These are phyloP conservation scores for Odontocerum albicorne DNA, from an alignment of 2,888 invertebrate genomes.

Conservation along the genomic window DNA sequence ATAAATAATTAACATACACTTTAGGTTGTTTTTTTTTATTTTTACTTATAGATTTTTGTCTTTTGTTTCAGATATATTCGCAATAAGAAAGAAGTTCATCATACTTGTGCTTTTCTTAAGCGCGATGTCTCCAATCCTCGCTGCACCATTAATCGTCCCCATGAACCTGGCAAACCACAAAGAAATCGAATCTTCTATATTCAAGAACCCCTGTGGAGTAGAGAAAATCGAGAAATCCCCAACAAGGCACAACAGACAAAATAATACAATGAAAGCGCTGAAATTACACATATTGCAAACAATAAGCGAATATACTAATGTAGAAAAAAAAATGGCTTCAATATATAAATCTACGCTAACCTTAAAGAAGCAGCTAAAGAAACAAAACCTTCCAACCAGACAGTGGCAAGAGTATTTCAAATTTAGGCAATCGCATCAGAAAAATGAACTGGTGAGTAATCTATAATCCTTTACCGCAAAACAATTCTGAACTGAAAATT, in stretches of 20 bases:
- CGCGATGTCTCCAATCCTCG: slow-evolving; percentile 1
- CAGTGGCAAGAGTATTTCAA: slow-evolving; percentile 3
- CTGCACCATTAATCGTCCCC: slow-evolving; percentile 1
- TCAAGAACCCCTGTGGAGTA: slow-evolving; percentile 16
- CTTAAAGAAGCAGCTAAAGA: slow-evolving; percentile 3
- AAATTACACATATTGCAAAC: slow-evolving; percentile 1
- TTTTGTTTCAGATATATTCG: slow-evolving; percentile 20
- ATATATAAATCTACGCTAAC: slow-evolving; percentile 3
- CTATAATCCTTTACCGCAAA: too few species aligned
- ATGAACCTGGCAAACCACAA: slow-evolving; percentile 1
- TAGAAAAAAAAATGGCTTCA: slow-evolving; percentile 1
- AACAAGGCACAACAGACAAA: background rate
- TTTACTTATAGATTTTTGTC: too few species aligned
- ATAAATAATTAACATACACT: too few species aligned
- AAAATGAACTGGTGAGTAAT: slow-evolving; percentile 10
- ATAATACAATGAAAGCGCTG: background rate
- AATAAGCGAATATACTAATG: background rate
- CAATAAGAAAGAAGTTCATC: background rate
- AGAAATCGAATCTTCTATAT: background rate
- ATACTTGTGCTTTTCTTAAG: background rate
- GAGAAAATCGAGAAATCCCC: background rate
- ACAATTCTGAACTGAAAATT: too few species aligned
- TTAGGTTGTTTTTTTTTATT: too few species aligned
- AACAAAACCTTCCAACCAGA: slow-evolving; percentile 6
- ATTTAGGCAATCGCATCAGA: background rate